These are phyloP conservation scores for Ostrea edulis DNA, from an alignment of 1,140 invertebrate species.

Conservation along the genomic window DNA sequence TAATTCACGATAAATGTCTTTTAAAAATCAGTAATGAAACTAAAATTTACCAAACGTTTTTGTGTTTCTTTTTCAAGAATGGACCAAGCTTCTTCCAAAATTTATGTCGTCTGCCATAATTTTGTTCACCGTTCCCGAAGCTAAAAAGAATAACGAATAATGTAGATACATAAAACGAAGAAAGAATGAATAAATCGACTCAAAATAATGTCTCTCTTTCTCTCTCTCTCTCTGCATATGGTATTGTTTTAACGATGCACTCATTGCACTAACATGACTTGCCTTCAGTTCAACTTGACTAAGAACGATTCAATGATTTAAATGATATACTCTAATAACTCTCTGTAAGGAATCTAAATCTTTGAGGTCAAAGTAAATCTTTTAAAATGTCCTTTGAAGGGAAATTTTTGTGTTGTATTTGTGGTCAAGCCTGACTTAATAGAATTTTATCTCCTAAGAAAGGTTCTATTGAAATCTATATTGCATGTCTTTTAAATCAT, in stretches of 20 bases:
- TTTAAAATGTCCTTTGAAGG: slow-evolving; percentile 11
- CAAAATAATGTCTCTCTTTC: not conserved
- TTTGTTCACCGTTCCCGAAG: not conserved
- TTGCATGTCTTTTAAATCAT: slow-evolving; percentile 12
- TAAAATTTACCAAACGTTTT: no score
- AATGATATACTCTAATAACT: slow-evolving; percentile 28
- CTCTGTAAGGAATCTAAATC: slow-evolving; percentile 22
- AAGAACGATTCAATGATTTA: not conserved
- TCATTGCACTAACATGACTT: not conserved
- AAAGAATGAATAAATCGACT: not conserved
- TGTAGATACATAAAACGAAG: no score
- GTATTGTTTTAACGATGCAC: not conserved
- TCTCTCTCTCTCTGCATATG: not conserved
- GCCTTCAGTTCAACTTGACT: not conserved
- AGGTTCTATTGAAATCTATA: slow-evolving; percentile 11
- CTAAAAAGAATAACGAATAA: not conserved
- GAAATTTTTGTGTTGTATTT: slow-evolving; percentile 34
- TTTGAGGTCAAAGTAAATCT: slow-evolving; percentile 19
- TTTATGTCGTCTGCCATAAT: not conserved
- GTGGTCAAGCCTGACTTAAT: slow-evolving; percentile 38
- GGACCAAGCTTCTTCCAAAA: no score
- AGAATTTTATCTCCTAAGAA: slow-evolving; percentile 36
- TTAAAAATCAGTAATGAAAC: no score
- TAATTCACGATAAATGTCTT: no score
- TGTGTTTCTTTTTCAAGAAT: no score